phyloP scores from a whole-genome alignment of 2,113 vertebrate species.

The Paedocypris sp. region DNA sequence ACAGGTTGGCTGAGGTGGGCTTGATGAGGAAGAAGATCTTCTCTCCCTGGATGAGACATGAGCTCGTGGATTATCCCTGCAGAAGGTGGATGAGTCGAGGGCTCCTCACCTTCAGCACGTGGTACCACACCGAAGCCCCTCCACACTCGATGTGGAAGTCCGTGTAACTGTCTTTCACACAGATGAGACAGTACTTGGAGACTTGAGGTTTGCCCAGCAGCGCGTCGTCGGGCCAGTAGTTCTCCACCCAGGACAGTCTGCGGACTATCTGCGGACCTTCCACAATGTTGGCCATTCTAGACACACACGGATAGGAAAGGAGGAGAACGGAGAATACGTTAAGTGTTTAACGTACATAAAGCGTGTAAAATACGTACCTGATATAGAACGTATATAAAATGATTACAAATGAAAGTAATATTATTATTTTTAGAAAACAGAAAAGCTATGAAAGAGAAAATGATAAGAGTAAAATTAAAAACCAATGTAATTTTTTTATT shows the following conservation, averaged over 20 bases:
- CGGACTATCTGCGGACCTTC: slow-evolving; percentile 91
- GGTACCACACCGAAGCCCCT: slow-evolving; percentile 92
- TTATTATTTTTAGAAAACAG: no score
- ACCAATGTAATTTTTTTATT: no score
- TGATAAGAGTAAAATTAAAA: no score
- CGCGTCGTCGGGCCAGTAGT: slow-evolving; percentile 92
- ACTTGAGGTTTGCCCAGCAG: slow-evolving; percentile 93
- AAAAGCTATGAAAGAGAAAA: no score
- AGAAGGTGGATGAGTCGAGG: background rate
- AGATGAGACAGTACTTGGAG: slow-evolving; percentile 94
- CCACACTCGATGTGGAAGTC: slow-evolving; percentile 96
- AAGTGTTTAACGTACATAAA: no score
- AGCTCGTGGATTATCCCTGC: no score
- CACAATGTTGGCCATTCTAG: slow-evolving; percentile 89
- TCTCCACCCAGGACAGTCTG: slow-evolving; percentile 89
- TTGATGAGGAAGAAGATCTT: slow-evolving; percentile 99
- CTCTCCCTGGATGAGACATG: slow-evolving; percentile 75
- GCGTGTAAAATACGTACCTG: no score
- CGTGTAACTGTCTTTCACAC: slow-evolving; percentile 96
- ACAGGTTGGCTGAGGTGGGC: slow-evolving; percentile 91
- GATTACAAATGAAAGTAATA: no score
- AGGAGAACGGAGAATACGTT: background rate
- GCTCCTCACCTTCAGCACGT: slow-evolving; percentile 91
- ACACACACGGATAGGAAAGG: slow-evolving; percentile 18
- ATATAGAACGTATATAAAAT: no score